Evolutionary conservation across 2,888 invertebrate species (phyloP), one percentile per base, ranked within the genome.

Genomic region (Mesorhabditis belari): DNA sequence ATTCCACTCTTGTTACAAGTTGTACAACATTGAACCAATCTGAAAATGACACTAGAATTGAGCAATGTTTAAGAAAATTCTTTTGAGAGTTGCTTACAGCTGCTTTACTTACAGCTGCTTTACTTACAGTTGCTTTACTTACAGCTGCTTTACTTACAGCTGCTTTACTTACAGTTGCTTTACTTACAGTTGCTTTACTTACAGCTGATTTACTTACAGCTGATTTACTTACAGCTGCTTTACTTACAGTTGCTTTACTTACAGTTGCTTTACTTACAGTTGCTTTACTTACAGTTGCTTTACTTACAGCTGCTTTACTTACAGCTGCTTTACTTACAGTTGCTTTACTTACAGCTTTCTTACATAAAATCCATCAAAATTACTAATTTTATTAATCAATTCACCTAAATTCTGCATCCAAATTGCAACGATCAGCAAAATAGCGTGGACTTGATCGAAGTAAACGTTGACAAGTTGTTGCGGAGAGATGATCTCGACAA

Each of bases 21-120:
- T 5, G 68, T 64, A 56, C 75, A 75, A 55, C 75, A 75, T 61
- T 75, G 73, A 35, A 74, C 66, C 17, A 74, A 49, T 60, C 73
- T 71, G 58, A 56, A 70, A 57, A 50, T 9, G n/a, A 49, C n/a
- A 4, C 17, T 24, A 6, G 23, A 25, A 19, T 23, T 28, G 17
- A 9, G 25, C 55, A 28, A 24, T 25, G 55, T 27, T 49, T 44
- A 3, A 27, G 28, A 54, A 54, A 57, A 56, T n/a, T 6, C 5
- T 49, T 49, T 57, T 23, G 44, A 4, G 3, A 17, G 21, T 49
- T 49, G 12, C 53, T 19, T 52, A n/a, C n/a, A n/a, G n/a, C n/a
- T n/a, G n/a, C n/a, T n/a, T n/a, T n/a, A n/a, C n/a, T n/a, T n/a
- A n/a, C n/a, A n/a, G n/a, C n/a, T n/a, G n/a, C n/a, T n/a, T n/a